Percentiles rank a stretch among this genome's conserved stretches.
Evolutionary conservation across 92 coral and sea anemone species (phyloP).

Genomic region (Heteractis magnifica): DNA sequence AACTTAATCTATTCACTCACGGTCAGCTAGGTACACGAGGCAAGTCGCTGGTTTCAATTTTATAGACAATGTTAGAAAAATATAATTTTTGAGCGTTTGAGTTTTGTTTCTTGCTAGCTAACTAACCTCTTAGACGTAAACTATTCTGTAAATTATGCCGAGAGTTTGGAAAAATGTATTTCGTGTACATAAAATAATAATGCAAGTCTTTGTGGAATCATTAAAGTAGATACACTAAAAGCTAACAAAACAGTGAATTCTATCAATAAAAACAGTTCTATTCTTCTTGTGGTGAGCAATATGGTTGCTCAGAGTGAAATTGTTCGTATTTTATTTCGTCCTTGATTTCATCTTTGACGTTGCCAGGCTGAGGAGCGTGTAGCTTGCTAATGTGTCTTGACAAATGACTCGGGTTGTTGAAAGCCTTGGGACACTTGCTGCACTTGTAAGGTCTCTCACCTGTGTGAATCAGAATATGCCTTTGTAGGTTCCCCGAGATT

Average conservation of each 20-base stretch:
- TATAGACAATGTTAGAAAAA: neutral
- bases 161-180: neutral
- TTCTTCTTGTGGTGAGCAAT: neutral
- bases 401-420: constrained; percentile 94
- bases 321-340: constrained; percentile 21
- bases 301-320: constrained; percentile 8
- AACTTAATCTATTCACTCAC: neutral
- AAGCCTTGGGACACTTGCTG: constrained; percentile 86
- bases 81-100: neutral
- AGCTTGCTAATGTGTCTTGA: constrained; percentile 88
- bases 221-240: constrained; percentile 3
- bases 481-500: constrained; percentile 89
- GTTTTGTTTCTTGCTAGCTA: neutral
- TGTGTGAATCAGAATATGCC: constrained; percentile 89
- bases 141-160: neutral
- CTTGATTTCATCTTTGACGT: constrained; percentile 4
- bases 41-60: neutral
- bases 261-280: constrained; percentile 5
- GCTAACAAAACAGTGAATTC: constrained; percentile 8
- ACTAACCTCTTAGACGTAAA: neutral
- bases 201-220: neutral
- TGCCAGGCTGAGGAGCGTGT: constrained; percentile 70
- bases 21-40: constrained; percentile 9
- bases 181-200: neutral
- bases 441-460: constrained; percentile 95